A percentile compares a stretch with the other conserved stretches of the same genome.
Conservation (phyloP, 2,888 invertebrate genomes). For the Marronus borbonicus region DNA sequence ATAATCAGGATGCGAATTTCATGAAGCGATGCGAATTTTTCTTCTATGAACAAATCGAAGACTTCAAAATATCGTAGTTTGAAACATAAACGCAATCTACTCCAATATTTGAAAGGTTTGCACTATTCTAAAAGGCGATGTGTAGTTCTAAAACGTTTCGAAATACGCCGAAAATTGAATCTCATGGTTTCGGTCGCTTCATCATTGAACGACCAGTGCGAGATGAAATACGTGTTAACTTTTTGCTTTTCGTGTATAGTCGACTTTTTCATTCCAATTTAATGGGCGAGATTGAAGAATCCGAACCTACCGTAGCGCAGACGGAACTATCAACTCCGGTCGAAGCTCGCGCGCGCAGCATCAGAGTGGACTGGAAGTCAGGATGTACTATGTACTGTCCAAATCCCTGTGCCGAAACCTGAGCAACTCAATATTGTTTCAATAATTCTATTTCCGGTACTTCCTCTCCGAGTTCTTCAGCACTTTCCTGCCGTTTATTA, state of each 20-base stretch:
- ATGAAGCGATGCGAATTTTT: no score
- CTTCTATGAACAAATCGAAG: no score
- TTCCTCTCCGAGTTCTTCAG: constrained; percentile 54
- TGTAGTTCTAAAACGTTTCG: background rate
- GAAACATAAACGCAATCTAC: background rate
- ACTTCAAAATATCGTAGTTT: no score
- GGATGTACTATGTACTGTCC: background rate
- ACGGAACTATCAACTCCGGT: constrained; percentile 26
- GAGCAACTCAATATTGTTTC: constrained; percentile 63
- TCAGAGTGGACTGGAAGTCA: constrained; percentile 16
- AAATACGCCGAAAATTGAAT: constrained; percentile 15
- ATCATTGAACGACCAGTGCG: background rate
- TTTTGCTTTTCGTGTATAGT: constrained; percentile 11
- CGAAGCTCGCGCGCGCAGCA: background rate
- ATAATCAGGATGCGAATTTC: no score
- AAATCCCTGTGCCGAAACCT: constrained; percentile 22
- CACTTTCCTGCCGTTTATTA: constrained; percentile 31
- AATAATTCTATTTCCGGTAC: constrained; percentile 65
- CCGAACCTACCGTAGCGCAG: constrained; percentile 9
- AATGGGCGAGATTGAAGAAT: constrained; percentile 30
- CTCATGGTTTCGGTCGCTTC: background rate
- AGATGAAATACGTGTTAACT: constrained; percentile 22
- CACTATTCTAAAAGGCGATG: background rate
- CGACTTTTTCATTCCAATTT: constrained; percentile 39
- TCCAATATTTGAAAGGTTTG: background rate